Base-by-base conservation (phyloP, 30 jellyfish, hydroid and myxozoan species). In the Pseudorhiza aurosa region DNA sequence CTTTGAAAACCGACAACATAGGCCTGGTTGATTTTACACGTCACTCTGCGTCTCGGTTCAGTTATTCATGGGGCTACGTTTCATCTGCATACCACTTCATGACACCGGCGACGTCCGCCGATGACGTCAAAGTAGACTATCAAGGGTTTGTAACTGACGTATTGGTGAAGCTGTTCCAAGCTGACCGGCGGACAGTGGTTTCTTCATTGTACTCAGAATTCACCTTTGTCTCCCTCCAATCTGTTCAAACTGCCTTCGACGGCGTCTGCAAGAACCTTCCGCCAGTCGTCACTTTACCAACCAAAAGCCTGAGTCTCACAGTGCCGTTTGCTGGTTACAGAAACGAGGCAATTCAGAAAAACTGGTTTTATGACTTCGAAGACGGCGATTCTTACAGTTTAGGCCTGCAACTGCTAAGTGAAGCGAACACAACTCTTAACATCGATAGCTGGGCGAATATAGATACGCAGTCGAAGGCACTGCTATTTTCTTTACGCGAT, bases 341-440 rank as follows among this genome's bases (percentile, higher is more conserved):
- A 15, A 42, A 17, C 12, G 85, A 59, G 72, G 50, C 75, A 29
- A 74, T 85, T 47, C 87, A 44, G 17, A 10, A 72, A 3, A 75
- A 53, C n/a, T 82, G 72, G 72, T 90, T 90, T 47, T 90, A 90
- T 57, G 98, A 90, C 57, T 90, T 15, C 58, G 94, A 90, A 45
- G 95, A 90, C 12, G 96, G 98, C 19, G 31, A 80, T 59, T 62
- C 98, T 14, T 58, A 18, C 50, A 46, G 24, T 21, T 69, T 90
- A 57, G 21, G 56, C 28, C 37, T 90, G 80, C 56, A 19, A 8
- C 67, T 90, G 35, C 56, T 82, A 18, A 31, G 33, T 4, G 70
- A 25, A 19, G 77, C 65, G n/a, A 71, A 47, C 47, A 49, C 68
- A 67, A 68, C 72, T 4, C 68, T 83, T 53, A 57, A 64, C 4